Percentiles rank a stretch among this genome's conserved stretches.
These are phyloP conservation scores for Acanthosepion lycidas DNA, from an alignment of 2,888 invertebrate genomes.

Conservation along the genomic window DNA sequence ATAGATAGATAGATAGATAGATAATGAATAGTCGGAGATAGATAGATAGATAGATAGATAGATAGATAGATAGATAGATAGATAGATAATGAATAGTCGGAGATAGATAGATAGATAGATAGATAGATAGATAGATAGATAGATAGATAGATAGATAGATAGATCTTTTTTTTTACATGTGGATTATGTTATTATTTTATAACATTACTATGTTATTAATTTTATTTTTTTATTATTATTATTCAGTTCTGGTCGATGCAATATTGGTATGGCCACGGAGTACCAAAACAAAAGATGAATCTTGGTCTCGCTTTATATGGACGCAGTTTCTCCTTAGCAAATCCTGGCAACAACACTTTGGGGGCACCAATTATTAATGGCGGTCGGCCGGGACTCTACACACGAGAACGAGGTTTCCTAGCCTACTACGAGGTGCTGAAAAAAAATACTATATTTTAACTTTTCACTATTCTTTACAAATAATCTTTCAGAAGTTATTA, in stretches of 20 bases:
- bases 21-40: no score
- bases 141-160: no score
- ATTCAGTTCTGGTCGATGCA: conserved; percentile 58
- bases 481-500: no score
- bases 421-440: conserved; percentile 62
- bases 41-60: no score
- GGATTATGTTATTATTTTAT: no score
- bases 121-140: no score
- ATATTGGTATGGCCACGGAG: conserved; percentile 80
- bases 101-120: no score
- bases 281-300: conserved; percentile 89
- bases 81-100: no score
- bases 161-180: no score
- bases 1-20: no score
- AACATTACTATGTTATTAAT: background rate
- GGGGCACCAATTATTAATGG: conserved; percentile 56
- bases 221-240: background rate
- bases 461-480: background rate
- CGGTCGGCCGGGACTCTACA: conserved; percentile 54
- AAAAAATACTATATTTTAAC: background rate
- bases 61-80: no score
- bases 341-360: conserved; percentile 67
- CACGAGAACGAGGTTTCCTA: conserved; percentile 56
- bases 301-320: conserved; percentile 98
- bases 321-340: conserved; percentile 88